Percentiles rank a stretch among this genome's conserved stretches.
Conservation (phyloP, 2,113 vertebrate genomes). For the Xiphophorus hellerii region DNA sequence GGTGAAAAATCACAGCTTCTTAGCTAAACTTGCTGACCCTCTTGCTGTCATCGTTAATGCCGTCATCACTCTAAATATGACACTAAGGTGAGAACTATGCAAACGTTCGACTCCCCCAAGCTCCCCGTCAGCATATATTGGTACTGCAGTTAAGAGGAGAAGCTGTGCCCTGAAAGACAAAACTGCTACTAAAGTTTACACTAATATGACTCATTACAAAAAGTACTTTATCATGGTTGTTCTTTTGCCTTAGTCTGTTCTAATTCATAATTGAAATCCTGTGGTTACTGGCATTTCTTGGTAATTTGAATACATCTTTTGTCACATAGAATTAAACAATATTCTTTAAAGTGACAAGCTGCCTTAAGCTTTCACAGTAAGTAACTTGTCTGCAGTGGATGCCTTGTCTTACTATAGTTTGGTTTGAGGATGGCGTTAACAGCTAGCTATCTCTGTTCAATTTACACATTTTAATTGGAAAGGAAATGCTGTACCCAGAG, state of each 20-base stretch:
- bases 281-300: neutral
- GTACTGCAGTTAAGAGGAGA: conserved; percentile 16
- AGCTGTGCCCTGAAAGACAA: conserved; percentile 15
- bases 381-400: neutral
- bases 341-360: neutral
- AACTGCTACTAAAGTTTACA: conserved; percentile 21
- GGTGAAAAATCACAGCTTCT: conserved; percentile 24
- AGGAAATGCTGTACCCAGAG: conserved; percentile 49
- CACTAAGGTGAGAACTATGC: conserved; percentile 19
- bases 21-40: conserved; percentile 33
- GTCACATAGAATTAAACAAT: neutral
- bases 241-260: neutral
- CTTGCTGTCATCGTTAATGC: conserved; percentile 35
- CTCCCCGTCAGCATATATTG: conserved; percentile 17
- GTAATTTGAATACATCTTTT: conserved; percentile 5
- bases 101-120: conserved; percentile 5
- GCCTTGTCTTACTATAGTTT: conserved; percentile 3
- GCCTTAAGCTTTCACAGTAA: neutral
- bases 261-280: conserved; percentile 1
- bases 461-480: conserved; percentile 82
- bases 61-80: conserved; percentile 39
- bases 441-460: conserved; percentile 65
- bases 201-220: conserved; percentile 12
- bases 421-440: conserved; percentile 51
- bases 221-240: conserved; percentile 13